Evolutionary conservation across 2,113 vertebrate species (phyloP).

Genomic region (Forbesichthys papilliferus): DNA sequence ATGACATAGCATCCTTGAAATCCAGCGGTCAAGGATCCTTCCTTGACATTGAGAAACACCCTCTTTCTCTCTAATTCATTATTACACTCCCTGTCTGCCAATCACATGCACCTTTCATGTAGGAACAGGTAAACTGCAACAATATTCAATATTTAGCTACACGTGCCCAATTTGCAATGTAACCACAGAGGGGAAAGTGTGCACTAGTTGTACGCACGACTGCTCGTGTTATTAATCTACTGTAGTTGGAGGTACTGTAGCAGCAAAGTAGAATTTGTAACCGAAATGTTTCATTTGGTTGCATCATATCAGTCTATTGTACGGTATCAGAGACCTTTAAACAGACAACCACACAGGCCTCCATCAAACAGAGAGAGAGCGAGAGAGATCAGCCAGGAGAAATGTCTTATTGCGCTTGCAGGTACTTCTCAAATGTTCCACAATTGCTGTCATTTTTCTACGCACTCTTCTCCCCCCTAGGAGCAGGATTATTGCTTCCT

Average conservation of each 20-base stretch:
- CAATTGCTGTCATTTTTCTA: constrained; percentile 38
- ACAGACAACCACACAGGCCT: constrained; percentile 35
- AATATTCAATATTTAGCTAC: too few species aligned
- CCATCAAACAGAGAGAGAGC: constrained; percentile 7
- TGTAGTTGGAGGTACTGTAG: constrained; percentile 27
- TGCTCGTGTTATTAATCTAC: not conserved
- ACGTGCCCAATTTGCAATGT: too few species aligned
- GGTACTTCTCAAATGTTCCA: constrained; percentile 12
- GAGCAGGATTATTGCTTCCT: not conserved
- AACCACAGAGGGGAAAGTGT: too few species aligned
- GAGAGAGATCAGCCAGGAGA: constrained; percentile 9
- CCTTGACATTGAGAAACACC: too few species aligned
- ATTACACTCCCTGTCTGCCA: constrained; percentile 1
- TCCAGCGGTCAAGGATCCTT: too few species aligned
- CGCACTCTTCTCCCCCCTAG: not conserved
- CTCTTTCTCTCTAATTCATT: not conserved
- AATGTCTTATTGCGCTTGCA: constrained; percentile 13
- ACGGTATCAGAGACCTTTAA: constrained; percentile 35
- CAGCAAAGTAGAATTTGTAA: constrained; percentile 22
- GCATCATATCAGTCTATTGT: constrained; percentile 57
- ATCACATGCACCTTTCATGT: too few species aligned
- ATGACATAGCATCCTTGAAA: too few species aligned
- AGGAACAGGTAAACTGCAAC: too few species aligned
- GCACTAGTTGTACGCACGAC: not conserved
- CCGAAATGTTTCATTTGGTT: constrained; percentile 59